A percentile compares a stretch with the other conserved stretches of the same genome.
Conservation (phyloP, 2,113 vertebrate species). For the Bolborhynchus lineola region DNA sequence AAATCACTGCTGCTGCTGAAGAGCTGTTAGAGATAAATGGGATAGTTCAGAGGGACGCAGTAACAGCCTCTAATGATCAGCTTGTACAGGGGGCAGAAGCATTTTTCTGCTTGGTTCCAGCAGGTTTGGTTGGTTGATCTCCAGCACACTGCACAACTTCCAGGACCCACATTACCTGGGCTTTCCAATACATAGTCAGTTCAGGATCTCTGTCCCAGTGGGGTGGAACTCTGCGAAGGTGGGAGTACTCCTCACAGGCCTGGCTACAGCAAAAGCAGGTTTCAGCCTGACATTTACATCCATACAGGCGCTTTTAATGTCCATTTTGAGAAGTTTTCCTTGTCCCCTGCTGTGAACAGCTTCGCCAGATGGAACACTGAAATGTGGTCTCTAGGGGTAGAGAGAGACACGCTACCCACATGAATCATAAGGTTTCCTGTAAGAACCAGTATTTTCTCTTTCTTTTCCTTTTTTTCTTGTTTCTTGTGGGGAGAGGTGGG, state of each 20-base stretch:
- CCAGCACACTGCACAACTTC: not conserved
- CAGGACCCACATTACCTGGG: not conserved
- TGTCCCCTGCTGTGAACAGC: not conserved
- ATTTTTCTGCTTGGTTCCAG: not conserved
- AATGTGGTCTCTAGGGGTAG: not conserved
- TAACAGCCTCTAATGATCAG: not conserved
- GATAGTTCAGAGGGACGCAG: not conserved
- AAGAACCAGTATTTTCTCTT: not conserved
- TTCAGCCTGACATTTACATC: not conserved
- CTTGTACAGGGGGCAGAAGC: not conserved
- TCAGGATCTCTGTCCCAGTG: not conserved
- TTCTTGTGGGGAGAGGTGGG: not conserved
- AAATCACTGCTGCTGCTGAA: not conserved
- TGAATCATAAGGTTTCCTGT: not conserved
- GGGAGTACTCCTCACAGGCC: not conserved
- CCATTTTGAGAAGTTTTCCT: not conserved
- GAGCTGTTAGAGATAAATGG: not conserved
- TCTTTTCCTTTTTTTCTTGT: not conserved
- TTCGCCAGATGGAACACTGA: not conserved
- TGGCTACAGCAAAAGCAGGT: not conserved
- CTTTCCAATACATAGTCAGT: not conserved
- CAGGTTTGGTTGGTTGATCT: not conserved
- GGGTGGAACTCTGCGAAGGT: not conserved
- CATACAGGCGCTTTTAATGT: not conserved
- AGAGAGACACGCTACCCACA: accelerated